Evolutionary conservation across 2,888 invertebrate species (phyloP).

Genomic region (Mythimna ferrago): DNA sequence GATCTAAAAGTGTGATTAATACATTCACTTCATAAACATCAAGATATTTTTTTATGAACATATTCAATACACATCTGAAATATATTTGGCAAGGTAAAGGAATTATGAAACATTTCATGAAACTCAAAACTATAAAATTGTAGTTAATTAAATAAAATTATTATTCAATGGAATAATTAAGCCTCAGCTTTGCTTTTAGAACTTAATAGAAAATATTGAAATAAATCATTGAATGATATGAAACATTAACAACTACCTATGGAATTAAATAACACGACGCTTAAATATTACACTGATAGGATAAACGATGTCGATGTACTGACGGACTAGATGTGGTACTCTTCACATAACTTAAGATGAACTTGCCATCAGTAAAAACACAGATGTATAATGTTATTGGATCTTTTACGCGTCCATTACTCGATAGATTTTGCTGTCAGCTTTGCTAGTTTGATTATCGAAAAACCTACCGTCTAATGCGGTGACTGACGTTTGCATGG

Average conservation of each 20-base stretch:
- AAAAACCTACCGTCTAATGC: too few species aligned
- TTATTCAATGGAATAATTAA: constrained; percentile 11
- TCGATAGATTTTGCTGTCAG: too few species aligned
- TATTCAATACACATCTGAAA: constrained; percentile 13
- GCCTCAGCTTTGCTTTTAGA: constrained; percentile 24
- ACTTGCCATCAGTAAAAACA: background rate
- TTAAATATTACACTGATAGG: constrained; percentile 50
- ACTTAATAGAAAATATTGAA: constrained; percentile 15
- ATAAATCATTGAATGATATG: constrained; percentile 37
- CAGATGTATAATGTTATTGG: too few species aligned
- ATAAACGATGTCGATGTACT: constrained; percentile 21
- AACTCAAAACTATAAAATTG: constrained; percentile 4
- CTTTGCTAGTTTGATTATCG: too few species aligned
- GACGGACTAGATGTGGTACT: constrained; percentile 4
- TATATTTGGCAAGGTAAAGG: constrained; percentile 44
- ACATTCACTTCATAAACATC: constrained; percentile 20
- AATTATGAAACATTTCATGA: constrained; percentile 4
- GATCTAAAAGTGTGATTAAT: constrained; percentile 29
- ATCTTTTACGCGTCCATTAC: too few species aligned
- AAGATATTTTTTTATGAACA: constrained; percentile 10
- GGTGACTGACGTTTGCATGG: too few species aligned
- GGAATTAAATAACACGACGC: constrained; percentile 53
- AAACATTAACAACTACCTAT: constrained; percentile 44
- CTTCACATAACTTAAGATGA: background rate
- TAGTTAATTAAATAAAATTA: background rate